Percentiles rank a stretch among this genome's conserved stretches.
These are phyloP conservation scores for Rhagophthalmus giganteus DNA, from an alignment of 2,888 invertebrate genomes.

Conservation along the genomic window DNA sequence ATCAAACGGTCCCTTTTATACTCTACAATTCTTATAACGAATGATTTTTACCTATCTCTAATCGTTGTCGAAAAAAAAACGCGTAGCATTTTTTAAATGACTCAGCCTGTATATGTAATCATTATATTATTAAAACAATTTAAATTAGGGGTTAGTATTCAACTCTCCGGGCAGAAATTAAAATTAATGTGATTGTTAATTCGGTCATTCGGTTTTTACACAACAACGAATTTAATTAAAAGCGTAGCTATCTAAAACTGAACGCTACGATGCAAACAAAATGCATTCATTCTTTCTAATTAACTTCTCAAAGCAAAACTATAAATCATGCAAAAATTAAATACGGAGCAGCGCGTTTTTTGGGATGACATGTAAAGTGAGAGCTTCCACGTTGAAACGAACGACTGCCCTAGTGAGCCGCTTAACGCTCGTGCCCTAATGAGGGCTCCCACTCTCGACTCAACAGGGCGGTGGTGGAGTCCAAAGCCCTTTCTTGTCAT, in stretches of 20 bases:
- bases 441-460: conserved; percentile 14
- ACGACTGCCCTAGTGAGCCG: conserved; percentile 29
- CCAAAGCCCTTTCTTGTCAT: conserved; percentile 19
- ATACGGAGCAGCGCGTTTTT: conserved; percentile 23
- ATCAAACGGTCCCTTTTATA: too few relatives aligned
- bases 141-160: too few relatives aligned
- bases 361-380: conserved; percentile 29
- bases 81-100: too few relatives aligned
- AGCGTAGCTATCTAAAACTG: conserved; percentile 6
- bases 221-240: conserved; percentile 23
- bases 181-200: neutral
- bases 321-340: conserved; percentile 33
- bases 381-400: conserved; percentile 19
- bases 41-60: too few relatives aligned
- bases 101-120: too few relatives aligned
- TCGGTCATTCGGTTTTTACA: conserved; percentile 1
- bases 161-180: too few relatives aligned
- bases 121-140: too few relatives aligned
- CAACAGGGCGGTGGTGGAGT: conserved; percentile 8
- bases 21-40: too few relatives aligned
- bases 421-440: conserved; percentile 27
- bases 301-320: conserved; percentile 31
- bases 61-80: too few relatives aligned
- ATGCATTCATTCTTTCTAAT: conserved; percentile 29
- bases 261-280: conserved; percentile 14